Percentiles rank a stretch among this genome's conserved stretches.
Evolutionary conservation across 1,140 invertebrate genomes (phyloP).

Genomic region (Orussus abietinus): DNA sequence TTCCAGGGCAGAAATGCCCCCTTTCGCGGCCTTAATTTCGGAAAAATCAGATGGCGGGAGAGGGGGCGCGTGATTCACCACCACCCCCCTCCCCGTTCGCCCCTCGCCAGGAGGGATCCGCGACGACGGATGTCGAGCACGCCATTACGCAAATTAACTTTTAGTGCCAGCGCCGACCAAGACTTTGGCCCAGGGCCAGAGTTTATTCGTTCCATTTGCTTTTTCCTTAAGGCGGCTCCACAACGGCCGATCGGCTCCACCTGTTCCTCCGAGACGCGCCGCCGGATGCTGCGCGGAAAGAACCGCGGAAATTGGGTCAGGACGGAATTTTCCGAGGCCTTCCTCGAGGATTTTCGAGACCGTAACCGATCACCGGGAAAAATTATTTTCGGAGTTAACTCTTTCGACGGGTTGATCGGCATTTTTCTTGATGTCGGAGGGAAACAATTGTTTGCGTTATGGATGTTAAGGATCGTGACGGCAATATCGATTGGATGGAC

Average conservation of each 20-base stretch:
- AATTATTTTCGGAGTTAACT: too few relatives aligned
- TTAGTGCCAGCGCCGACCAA: constrained; percentile 30
- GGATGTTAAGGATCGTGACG: too few relatives aligned
- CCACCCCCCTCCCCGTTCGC: constrained; percentile 12
- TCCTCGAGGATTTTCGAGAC: too few relatives aligned
- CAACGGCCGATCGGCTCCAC: neutral
- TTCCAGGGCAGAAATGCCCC: neutral
- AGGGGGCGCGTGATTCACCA: constrained; percentile 3
- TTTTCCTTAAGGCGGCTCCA: constrained; percentile 6
- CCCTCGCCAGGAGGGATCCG: constrained; percentile 3
- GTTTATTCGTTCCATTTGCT: constrained; percentile 28
- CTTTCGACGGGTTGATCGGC: too few relatives aligned
- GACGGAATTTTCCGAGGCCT: too few relatives aligned
- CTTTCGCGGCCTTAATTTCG: neutral
- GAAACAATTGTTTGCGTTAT: too few relatives aligned
- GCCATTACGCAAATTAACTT: constrained; percentile 43
- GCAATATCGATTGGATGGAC: too few relatives aligned
- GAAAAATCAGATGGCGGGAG: too few relatives aligned
- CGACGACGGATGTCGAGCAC: constrained; percentile 30
- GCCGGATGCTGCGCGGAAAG: neutral
- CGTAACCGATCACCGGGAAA: too few relatives aligned
- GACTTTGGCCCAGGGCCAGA: constrained; percentile 32
- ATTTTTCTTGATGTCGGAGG: too few relatives aligned
- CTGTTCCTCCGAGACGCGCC: neutral
- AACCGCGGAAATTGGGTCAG: too few relatives aligned